phyloP scores from a whole-genome alignment of 2,888 invertebrate genomes.

The Drosophila ezoana region DNA sequence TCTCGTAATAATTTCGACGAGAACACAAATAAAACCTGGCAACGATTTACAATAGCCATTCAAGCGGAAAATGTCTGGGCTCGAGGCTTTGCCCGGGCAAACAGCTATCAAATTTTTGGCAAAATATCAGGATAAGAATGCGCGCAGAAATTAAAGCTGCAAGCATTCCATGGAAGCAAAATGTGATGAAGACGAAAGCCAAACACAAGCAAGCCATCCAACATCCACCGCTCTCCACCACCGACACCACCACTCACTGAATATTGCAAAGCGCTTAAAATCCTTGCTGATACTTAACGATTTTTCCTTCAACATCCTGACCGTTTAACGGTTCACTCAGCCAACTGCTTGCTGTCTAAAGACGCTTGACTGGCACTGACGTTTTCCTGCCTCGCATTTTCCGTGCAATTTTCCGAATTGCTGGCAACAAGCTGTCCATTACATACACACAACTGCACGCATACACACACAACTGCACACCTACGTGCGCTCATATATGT shows the following conservation, averaged over 20 bases:
- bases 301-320: constrained; percentile 34
- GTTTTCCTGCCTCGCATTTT: constrained; percentile 44
- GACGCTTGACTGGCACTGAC: constrained; percentile 48
- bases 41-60: constrained; percentile 69
- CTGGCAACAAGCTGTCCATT: constrained; percentile 27
- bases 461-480: background rate
- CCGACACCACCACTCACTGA: constrained; percentile 1
- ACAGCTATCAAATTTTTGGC: constrained; percentile 31
- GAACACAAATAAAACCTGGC: constrained; percentile 20
- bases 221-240: background rate
- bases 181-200: background rate
- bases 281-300: constrained; percentile 58
- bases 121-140: constrained; percentile 14
- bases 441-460: background rate
- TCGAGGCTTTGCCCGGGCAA: constrained; percentile 35
- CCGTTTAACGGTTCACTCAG: constrained; percentile 45
- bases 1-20: constrained; percentile 40
- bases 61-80: constrained; percentile 55
- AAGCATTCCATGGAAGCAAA: constrained; percentile 17
- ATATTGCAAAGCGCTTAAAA: constrained; percentile 39
- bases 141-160: constrained; percentile 42
- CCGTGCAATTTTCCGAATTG: constrained; percentile 53
- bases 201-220: constrained; percentile 15
- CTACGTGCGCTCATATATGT: background rate
- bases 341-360: constrained; percentile 20